A percentile compares a stretch with the other conserved stretches of the same genome.
These are phyloP conservation scores for Exocentrus adspersus DNA, from an alignment of 2,888 invertebrate species.

Conservation along the genomic window DNA sequence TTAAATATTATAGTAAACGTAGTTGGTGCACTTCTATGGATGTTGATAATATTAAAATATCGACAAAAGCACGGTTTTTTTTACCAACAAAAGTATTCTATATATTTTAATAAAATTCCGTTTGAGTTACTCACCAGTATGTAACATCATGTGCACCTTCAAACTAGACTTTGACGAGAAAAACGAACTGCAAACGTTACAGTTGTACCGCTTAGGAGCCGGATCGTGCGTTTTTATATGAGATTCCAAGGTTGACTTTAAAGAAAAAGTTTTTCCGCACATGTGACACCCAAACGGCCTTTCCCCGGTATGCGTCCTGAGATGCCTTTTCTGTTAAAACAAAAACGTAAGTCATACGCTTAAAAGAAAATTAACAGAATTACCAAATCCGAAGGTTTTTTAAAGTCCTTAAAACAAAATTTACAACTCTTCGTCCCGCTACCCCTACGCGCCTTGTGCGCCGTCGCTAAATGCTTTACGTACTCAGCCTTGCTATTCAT, in stretches of 20 bases:
- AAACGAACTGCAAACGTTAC: constrained; percentile 70
- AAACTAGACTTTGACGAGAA: constrained; percentile 75
- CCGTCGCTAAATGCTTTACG: constrained; percentile 27
- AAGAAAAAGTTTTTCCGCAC: constrained; percentile 69
- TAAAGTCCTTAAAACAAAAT: constrained; percentile 73
- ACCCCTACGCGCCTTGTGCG: constrained; percentile 48
- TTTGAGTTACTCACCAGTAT: constrained; percentile 64
- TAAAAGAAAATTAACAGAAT: constrained; percentile 22
- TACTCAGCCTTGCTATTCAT: constrained; percentile 24
- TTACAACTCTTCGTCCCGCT: constrained; percentile 63
- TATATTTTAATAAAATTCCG: neutral
- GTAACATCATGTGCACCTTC: constrained; percentile 74
- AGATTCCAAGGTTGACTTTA: constrained; percentile 73
- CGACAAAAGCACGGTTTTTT: no score
- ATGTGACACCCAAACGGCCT: constrained; percentile 70
- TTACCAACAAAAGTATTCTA: neutral
- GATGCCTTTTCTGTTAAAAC: constrained; percentile 66
- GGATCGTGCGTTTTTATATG: constrained; percentile 70
- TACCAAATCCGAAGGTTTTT: constrained; percentile 73
- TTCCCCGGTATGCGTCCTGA: constrained; percentile 75
- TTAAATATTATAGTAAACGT: no score
- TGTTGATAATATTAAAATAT: no score
- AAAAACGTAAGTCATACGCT: neutral
- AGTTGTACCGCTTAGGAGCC: constrained; percentile 68
- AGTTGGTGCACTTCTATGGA: no score